Base-by-base conservation (phyloP, 2,797 vertebrate species). In the Microchirus variegatus region DNA sequence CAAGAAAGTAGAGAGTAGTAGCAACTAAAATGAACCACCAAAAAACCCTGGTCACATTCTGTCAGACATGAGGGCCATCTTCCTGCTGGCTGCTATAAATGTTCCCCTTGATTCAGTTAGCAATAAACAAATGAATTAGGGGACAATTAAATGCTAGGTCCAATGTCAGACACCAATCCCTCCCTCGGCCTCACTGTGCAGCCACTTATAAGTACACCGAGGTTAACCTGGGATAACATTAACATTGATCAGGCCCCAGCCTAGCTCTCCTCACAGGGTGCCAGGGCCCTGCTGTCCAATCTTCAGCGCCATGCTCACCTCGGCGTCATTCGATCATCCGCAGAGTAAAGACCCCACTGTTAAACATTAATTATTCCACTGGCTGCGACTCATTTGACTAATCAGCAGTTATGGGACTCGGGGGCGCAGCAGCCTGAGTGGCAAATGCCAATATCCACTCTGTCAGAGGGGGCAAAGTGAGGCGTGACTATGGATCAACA, bases 361-460 rank as follows among this genome's bases (percentile, higher is more conserved):
- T 94, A 89, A 92, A 92, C 89, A 94, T 93, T 94, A 95, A 96
- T 96, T 96, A 95, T 92, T 92, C 84, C 77, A 63, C 76, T 90
- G 87, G 70, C 70, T 80, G 73, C 80, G 91, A 90, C 78, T 93
- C 75, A 93, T 97, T 95, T 93, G 92, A 94, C 92, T 97, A 95
- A 95, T 95, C 94, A 94, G 93, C 94, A 94, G 87, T 90, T 91
- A 77, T 58, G 90, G 81, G 90, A 92, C 92, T 87, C 67, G 70
- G 85, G 89, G 88, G 85, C 36, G 86, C 78, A 76, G 81, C 67
- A 62, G 75, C 75, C 86, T 95, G 94, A 96, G 91, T 94, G 95
- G 94, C 94, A 97, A 97, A 96, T 95, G 95, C 92, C 96, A 96
- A 97, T 97, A 97, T 90, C 84, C 89, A 88, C 90, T 91, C 83